Conservation (phyloP, 2,113 vertebrate genomes). For the Phycodurus eques region DNA sequence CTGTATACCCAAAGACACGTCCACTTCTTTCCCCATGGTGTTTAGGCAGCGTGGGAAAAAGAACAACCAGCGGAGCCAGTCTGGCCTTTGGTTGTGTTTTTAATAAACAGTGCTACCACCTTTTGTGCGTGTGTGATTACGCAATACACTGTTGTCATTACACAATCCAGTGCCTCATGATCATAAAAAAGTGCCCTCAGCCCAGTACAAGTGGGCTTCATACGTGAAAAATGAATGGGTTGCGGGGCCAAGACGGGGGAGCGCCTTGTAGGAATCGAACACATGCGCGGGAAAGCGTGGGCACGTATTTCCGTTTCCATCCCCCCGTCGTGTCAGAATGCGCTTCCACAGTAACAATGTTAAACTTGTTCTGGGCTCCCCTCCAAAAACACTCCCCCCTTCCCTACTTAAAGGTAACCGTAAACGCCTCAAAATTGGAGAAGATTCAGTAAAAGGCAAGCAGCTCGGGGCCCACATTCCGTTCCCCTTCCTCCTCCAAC, state of each 20-base stretch:
- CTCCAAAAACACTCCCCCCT: constrained; percentile 39
- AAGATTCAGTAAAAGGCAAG: constrained; percentile 5
- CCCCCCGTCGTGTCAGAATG: constrained; percentile 55
- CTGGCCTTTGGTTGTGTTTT: not conserved
- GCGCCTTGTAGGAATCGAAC: constrained; percentile 33
- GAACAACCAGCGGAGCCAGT: constrained; percentile 19
- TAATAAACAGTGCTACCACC: not conserved
- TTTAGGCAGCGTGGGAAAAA: constrained; percentile 53
- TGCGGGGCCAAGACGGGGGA: constrained; percentile 46
- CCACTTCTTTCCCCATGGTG: constrained; percentile 51
- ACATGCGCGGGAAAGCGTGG: constrained; percentile 49
- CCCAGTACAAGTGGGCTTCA: not conserved
- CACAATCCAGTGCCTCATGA: not conserved
- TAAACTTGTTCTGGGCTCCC: constrained; percentile 64
- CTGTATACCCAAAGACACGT: constrained; percentile 36
- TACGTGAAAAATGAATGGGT: constrained; percentile 53
- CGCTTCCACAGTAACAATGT: constrained; percentile 66
- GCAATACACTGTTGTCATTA: constrained; percentile 2
- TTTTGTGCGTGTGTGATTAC: constrained; percentile 7
- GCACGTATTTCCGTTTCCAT: constrained; percentile 56
- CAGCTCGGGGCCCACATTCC: constrained; percentile 12
- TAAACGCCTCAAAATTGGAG: constrained; percentile 4
- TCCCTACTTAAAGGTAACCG: constrained; percentile 30
- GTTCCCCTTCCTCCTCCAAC: constrained; percentile 33
- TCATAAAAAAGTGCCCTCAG: not conserved